Conservation (phyloP, 2,888 invertebrate genomes). For the Lamellibrachia satsuma region DNA sequence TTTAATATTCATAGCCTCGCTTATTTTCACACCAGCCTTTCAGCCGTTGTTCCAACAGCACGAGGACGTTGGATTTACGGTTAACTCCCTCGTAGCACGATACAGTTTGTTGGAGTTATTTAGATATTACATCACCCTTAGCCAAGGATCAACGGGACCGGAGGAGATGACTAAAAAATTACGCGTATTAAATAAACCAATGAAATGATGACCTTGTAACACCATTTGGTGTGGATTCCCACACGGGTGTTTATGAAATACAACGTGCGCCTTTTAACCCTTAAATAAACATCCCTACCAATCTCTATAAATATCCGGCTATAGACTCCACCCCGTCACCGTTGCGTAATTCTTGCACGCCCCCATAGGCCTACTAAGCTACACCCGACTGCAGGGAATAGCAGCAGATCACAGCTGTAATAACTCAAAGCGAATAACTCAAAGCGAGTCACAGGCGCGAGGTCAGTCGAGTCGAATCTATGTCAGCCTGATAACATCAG, state of each 20-base stretch:
- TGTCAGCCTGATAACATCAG: neutral
- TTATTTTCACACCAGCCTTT: neutral
- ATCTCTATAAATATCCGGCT: too few relatives aligned
- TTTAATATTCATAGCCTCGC: neutral
- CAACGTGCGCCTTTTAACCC: too few relatives aligned
- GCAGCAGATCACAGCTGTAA: neutral
- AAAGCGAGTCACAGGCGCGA: neutral
- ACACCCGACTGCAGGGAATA: neutral
- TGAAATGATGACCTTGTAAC: too few relatives aligned
- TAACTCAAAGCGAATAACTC: neutral
- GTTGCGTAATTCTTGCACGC: neutral
- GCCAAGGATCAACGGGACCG: neutral
- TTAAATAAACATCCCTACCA: too few relatives aligned
- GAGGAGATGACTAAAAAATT: neutral
- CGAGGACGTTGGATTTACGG: neutral
- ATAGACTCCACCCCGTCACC: neutral
- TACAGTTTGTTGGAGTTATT: neutral
- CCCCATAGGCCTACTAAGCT: neutral
- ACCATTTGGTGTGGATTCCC: too few relatives aligned
- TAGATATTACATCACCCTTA: neutral
- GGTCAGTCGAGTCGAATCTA: neutral
- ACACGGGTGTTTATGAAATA: too few relatives aligned
- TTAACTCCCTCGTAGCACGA: neutral
- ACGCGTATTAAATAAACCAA: neutral
- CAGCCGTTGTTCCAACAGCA: neutral